Evolutionary conservation across 2,888 invertebrate genomes (phyloP).

Genomic region (Digitonthophagus gazella): DNA sequence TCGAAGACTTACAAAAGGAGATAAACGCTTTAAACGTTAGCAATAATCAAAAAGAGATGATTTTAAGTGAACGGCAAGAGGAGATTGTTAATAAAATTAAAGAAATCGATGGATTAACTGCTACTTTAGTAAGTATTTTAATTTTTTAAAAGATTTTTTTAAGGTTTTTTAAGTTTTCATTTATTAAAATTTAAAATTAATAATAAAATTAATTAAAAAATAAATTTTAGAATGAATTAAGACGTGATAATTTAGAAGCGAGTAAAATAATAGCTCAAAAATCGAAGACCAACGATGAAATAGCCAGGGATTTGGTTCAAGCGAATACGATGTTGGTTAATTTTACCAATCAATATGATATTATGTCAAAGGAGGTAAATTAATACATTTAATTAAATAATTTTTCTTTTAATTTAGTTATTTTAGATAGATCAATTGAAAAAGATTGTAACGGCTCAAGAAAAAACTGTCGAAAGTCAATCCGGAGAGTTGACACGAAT

Average conservation of each 20-base stretch:
- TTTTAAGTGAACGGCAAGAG: conserved; percentile 28
- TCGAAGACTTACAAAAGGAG: conserved; percentile 41
- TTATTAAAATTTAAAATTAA: background rate
- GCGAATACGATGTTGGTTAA: conserved; percentile 49
- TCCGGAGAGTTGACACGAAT: conserved; percentile 36
- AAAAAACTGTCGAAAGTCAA: conserved; percentile 39
- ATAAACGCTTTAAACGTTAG: conserved; percentile 36
- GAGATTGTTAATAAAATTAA: conserved; percentile 32
- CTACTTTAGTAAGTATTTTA: conserved; percentile 40
- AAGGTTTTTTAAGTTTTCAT: background rate
- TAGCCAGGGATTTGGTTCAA: conserved; percentile 47
- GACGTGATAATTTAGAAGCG: conserved; percentile 45
- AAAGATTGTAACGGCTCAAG: conserved; percentile 35
- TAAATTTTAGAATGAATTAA: conserved; percentile 42
- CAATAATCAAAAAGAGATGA: conserved; percentile 26
- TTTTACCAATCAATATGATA: conserved; percentile 47
- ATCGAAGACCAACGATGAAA: conserved; percentile 45
- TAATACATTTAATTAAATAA: background rate
- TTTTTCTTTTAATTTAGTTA: background rate
- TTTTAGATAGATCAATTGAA: conserved; percentile 36
- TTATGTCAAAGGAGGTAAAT: conserved; percentile 41
- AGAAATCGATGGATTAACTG: conserved; percentile 36
- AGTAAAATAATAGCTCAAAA: conserved; percentile 46
- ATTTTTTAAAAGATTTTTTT: background rate
- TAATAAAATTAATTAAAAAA: conserved; percentile 17